Evolutionary conservation across 2,888 invertebrate genomes (phyloP), one percentile per base, ranked within the genome.

Genomic region (Dromius quadrimaculatus): DNA sequence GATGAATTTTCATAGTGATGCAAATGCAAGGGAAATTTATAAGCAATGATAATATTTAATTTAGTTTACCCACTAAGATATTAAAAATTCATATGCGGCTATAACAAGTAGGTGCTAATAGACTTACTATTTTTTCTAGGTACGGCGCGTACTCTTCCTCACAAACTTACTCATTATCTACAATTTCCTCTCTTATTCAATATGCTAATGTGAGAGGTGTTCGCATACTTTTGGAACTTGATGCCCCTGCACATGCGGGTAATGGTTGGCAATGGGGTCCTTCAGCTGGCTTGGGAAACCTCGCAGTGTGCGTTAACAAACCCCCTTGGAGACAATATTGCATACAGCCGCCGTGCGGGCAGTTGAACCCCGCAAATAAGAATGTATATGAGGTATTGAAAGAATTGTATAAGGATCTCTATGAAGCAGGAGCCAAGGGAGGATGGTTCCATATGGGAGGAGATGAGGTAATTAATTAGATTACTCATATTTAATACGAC

Each of bases 201-300:
- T 95, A 93, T 80, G 96, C 93, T 0, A 87, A 89, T 73, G 80
- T 88, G 1, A 86, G 95, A 38, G 97, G 97, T 1, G 89, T 97
- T 2, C 86, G 95, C 34, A 88, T 97, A 0, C 85, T 97, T 22
- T 88, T 96, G 8, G 97, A 97, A 84, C 88, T 96, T 34, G 96
- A 96, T 81, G 90, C 93, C 3, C 97, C 97, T 0, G 91, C 94
- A 1, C 94, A 95, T 80, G 89, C 92, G 0, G 92, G 92, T 19
- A 90, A 89, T 74, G 94, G 94, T 0, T 94, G 94, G 93, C 91
- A 93, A 79, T 92, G 93, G 92, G 93, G 93, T 2, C 80, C 82
- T 2, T 77, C 81, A 9, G 83, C 83, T 1, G 87, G 87, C 0
- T 79, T 89, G 50, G 91, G 90, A 17, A 84, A 90, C 71, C 82